Conservation (phyloP, 1,140 invertebrate genomes). For the Drosophila parabipectinata region DNA sequence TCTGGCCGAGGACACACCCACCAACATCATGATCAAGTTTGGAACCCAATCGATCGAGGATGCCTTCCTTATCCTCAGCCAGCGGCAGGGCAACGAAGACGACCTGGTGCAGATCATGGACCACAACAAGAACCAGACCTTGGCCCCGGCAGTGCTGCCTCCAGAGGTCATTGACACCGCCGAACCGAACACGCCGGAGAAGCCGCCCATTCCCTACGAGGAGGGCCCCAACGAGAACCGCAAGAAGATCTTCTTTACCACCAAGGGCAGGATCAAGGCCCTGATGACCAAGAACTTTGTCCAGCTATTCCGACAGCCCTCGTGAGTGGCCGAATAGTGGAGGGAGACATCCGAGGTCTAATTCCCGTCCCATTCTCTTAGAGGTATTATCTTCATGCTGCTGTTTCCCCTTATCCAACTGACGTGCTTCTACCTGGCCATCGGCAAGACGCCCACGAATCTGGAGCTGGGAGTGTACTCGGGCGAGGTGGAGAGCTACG, state of each 20-base stretch:
- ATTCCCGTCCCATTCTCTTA: constrained; percentile 81
- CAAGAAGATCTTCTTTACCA: constrained; percentile 76
- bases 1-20: constrained; percentile 93
- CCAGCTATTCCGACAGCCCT: constrained; percentile 88
- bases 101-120: constrained; percentile 61
- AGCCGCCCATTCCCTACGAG: constrained; percentile 56
- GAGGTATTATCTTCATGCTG: constrained; percentile 91
- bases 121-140: constrained; percentile 48
- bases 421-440: constrained; percentile 91
- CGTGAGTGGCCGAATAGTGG: constrained; percentile 84
- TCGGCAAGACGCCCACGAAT: constrained; percentile 91
- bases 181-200: constrained; percentile 46
- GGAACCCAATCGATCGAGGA: constrained; percentile 89
- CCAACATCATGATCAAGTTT: constrained; percentile 87
- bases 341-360: background rate
- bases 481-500: constrained; percentile 86
- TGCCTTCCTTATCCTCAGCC: constrained; percentile 89
- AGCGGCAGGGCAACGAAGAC: constrained; percentile 86
- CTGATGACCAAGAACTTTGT: constrained; percentile 87
- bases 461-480: constrained; percentile 91
- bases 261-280: constrained; percentile 78
- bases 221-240: constrained; percentile 62
- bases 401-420: constrained; percentile 92
- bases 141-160: constrained; percentile 56
- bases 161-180: constrained; percentile 70